Conservation (phyloP, 2,888 invertebrate species). For the Halictus quadricinctus region DNA sequence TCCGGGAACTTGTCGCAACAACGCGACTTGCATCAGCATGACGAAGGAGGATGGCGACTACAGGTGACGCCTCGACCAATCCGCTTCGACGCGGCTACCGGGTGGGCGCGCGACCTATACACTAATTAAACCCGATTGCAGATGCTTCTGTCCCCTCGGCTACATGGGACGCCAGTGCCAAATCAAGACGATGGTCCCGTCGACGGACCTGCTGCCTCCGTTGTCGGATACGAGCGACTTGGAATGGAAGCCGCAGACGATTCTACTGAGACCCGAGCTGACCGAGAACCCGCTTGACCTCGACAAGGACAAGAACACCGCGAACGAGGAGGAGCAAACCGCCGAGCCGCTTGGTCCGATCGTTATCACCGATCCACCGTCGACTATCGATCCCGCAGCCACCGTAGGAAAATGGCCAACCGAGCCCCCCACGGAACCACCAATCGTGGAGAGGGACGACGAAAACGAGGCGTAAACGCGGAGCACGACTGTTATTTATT, state of each 20-base stretch:
- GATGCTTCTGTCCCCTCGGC: slow-evolving; percentile 90
- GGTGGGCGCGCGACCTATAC: too few relatives aligned
- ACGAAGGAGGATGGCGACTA: slow-evolving; percentile 90
- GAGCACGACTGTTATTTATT: slow-evolving; percentile 48
- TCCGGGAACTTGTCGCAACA: slow-evolving; percentile 89
- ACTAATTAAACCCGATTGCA: slow-evolving; percentile 70
- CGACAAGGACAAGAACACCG: slow-evolving; percentile 18
- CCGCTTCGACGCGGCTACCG: too few relatives aligned
- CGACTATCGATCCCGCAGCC: slow-evolving; percentile 73
- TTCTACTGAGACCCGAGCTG: slow-evolving; percentile 9
- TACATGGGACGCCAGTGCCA: slow-evolving; percentile 91
- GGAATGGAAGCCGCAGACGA: slow-evolving; percentile 27
- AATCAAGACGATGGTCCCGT: slow-evolving; percentile 80
- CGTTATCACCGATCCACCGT: slow-evolving; percentile 76
- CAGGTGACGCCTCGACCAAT: slow-evolving; percentile 84
- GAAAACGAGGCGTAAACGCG: slow-evolving; percentile 77
- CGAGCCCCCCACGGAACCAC: slow-evolving; percentile 75
- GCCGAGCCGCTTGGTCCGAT: slow-evolving; percentile 77
- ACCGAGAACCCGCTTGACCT: slow-evolving; percentile 15
- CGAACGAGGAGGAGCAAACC: slow-evolving; percentile 64
- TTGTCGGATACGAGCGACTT: slow-evolving; percentile 59
- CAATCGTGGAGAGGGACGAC: slow-evolving; percentile 74
- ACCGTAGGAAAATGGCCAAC: slow-evolving; percentile 81
- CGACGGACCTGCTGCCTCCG: slow-evolving; percentile 78
- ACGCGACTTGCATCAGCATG: slow-evolving; percentile 91